Evolutionary conservation across 2,888 invertebrate species (phyloP).

Genomic region (Limnephilus auricula): DNA sequence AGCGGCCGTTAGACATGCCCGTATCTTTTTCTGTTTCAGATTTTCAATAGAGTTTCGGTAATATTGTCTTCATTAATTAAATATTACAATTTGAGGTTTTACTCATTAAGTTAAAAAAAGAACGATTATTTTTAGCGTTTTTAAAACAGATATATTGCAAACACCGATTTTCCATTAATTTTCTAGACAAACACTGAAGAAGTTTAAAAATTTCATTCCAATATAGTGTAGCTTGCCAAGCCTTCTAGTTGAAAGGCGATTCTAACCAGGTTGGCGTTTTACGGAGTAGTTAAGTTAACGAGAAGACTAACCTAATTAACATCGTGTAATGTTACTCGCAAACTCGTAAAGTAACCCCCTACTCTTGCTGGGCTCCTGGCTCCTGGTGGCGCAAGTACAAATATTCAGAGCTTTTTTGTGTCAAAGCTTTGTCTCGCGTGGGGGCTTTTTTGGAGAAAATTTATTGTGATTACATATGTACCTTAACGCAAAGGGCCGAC

Average conservation of each 20-base stretch:
- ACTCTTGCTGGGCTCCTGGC: background rate
- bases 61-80: too few species aligned
- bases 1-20: too few species aligned
- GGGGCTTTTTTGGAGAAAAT: slow-evolving; percentile 24
- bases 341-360: slow-evolving; percentile 27
- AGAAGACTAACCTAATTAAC: slow-evolving; percentile 45
- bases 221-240: slow-evolving; percentile 6
- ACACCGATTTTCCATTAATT: background rate
- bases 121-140: background rate
- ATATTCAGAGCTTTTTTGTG: slow-evolving; percentile 24
- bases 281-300: slow-evolving; percentile 29
- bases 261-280: slow-evolving; percentile 35
- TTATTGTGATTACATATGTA: slow-evolving; percentile 31
- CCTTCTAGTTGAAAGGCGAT: slow-evolving; percentile 8
- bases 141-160: background rate
- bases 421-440: background rate
- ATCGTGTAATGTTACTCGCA: slow-evolving; percentile 24
- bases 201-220: background rate
- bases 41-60: too few species aligned
- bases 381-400: background rate
- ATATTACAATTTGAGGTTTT: too few species aligned
- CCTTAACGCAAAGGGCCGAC: background rate
- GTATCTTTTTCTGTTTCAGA: too few species aligned
- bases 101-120: too few species aligned
- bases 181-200: background rate